phyloP scores from a whole-genome alignment of 2,113 vertebrate genomes.

The Arvicanthis niloticus region DNA sequence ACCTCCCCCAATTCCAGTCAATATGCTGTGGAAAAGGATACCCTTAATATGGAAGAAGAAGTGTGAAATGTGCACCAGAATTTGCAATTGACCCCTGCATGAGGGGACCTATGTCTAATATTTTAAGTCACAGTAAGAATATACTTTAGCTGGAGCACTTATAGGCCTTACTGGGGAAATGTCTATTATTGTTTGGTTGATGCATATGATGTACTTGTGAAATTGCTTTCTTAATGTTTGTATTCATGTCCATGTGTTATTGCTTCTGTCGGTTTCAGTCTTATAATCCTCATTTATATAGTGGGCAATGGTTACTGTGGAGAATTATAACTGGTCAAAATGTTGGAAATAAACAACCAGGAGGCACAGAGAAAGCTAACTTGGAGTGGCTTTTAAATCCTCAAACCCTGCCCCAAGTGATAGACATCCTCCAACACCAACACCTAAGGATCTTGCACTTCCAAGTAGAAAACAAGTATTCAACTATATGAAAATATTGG shows the following conservation, averaged over 20 bases:
- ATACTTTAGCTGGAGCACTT: background rate
- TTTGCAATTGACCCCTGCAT: background rate
- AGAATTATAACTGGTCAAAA: background rate
- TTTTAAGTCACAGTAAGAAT: background rate
- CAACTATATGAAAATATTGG: background rate
- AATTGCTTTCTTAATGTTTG: background rate
- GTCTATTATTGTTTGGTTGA: background rate
- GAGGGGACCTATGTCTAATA: background rate
- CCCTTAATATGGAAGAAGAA: background rate
- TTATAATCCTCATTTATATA: background rate
- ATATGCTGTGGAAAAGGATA: background rate
- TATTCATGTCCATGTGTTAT: background rate
- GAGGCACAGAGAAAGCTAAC: background rate
- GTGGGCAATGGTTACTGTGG: background rate
- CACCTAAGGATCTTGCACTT: background rate
- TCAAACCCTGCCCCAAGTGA: background rate
- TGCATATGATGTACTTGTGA: background rate
- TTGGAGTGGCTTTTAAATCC: background rate
- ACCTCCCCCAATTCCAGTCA: background rate
- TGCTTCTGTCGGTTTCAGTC: background rate
- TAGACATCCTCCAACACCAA: background rate
- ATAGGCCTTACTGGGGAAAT: background rate
- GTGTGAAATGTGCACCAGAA: background rate
- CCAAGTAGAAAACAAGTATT: background rate
- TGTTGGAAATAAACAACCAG: background rate